These are phyloP conservation scores for Colletes latitarsis DNA, from an alignment of 1,140 invertebrate genomes.

Conservation along the genomic window DNA sequence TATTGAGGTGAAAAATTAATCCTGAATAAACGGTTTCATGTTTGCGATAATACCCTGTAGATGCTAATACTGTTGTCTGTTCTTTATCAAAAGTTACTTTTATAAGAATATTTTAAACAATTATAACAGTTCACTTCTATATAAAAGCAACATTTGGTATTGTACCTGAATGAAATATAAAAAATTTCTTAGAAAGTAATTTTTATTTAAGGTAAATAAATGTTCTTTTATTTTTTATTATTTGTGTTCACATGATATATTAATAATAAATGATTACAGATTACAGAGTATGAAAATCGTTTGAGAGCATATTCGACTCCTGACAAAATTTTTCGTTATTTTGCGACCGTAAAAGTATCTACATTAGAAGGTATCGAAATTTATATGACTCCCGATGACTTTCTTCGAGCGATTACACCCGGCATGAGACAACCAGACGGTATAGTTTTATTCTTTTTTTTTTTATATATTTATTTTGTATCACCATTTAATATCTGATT, in stretches of 20 bases:
- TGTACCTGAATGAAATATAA: constrained; percentile 42
- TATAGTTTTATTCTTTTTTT: constrained; percentile 80
- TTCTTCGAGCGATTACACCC: constrained; percentile 97
- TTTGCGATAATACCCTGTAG: too few relatives aligned
- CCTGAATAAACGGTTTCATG: too few relatives aligned
- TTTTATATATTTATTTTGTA: neutral
- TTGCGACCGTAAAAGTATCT: constrained; percentile 96
- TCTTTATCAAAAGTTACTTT: too few relatives aligned
- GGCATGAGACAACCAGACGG: constrained; percentile 98
- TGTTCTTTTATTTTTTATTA: constrained; percentile 61
- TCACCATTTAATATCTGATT: neutral
- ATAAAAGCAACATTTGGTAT: neutral
- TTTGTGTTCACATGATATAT: neutral
- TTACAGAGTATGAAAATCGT: constrained; percentile 99
- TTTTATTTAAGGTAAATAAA: constrained; percentile 47
- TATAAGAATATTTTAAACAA: too few relatives aligned
- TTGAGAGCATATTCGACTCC: constrained; percentile 97
- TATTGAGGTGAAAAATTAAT: too few relatives aligned
- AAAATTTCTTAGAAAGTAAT: constrained; percentile 37
- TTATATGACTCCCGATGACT: constrained; percentile 99
- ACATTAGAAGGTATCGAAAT: constrained; percentile 89
- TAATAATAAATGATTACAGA: constrained; percentile 83
- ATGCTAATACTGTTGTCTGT: too few relatives aligned
- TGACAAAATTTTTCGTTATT: constrained; percentile 99
- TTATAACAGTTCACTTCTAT: too few relatives aligned